Base-by-base conservation (phyloP, 2,797 vertebrate genomes). In the Okamejei kenojei region DNA sequence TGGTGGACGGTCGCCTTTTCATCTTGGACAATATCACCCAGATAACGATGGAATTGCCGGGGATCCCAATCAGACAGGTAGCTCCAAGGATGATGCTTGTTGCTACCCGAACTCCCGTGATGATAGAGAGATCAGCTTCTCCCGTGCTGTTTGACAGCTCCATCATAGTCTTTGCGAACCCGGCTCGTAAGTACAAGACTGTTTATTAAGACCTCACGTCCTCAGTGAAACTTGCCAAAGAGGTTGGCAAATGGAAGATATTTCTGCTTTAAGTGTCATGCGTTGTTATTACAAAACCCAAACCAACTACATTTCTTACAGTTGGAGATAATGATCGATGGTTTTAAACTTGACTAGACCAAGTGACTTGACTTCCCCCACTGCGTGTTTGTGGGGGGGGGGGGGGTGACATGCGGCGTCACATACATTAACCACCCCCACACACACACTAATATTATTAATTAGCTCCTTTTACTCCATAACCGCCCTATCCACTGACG, bases 41-140 rank as follows among this genome's bases (percentile, higher is more conserved):
- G 94, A 98, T 96, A 94, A 98, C 96, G 1, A 98, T 94, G 94
- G 97, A 94, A 93, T 98, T 98, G 35, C 98, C 98, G 0, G 98
- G 98, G 4, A 94, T 94, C 9, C 98, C 98, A 32, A 97, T 93
- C 86, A 97, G 7, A 94, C 98, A 98, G 0, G 97, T 97, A 82
- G 98, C 94, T 61, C 96, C 96, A 94, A 98, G 94, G 94, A 98
- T 97, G 78, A 96, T 9, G 73, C 97, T 97, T 88, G 96, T 35
- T 8, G 95, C 95, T 7, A 93, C 94, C 45, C 6, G 26, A 29
- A 15, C 0, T 45, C 8, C 45, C 2, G 1, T 15, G 13, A 0
- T 29, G 2, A 63, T 5, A 26, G 81, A 84, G 19, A 29, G 45
- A 84, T 84, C 45, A 1, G 38, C 76, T 29, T 0, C 10, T 74